Conservation (phyloP, 2,888 invertebrate species). For the Balanococcus diminutus region DNA sequence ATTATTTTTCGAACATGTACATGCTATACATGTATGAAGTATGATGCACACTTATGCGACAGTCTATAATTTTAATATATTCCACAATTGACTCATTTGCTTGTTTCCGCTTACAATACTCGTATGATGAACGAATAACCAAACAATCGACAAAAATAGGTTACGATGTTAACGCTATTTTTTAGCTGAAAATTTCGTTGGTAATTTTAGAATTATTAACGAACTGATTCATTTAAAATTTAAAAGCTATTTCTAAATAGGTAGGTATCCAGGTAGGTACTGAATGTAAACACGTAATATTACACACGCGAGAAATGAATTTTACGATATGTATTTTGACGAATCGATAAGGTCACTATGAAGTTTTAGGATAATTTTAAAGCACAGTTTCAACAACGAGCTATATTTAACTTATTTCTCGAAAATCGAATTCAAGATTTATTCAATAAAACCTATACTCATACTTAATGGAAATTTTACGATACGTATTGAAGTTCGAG, state of each 20-base stretch:
- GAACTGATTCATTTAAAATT: not conserved
- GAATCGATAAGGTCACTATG: not conserved
- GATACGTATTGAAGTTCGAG: not conserved
- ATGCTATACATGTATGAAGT: not conserved
- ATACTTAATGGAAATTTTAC: not conserved
- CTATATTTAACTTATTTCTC: not conserved
- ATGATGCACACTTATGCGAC: not conserved
- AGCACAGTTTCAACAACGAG: not conserved
- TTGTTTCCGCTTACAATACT: not conserved
- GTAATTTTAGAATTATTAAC: not conserved
- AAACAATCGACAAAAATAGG: not conserved
- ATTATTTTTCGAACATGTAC: not conserved
- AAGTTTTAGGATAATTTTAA: not conserved
- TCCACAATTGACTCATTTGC: conserved; percentile 25
- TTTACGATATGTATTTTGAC: not conserved
- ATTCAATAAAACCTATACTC: not conserved
- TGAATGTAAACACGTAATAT: not conserved
- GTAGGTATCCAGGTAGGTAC: too few relatives aligned
- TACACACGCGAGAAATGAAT: not conserved
- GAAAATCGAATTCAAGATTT: not conserved
- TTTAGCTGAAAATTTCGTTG: not conserved
- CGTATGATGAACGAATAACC: not conserved
- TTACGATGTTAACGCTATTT: not conserved
- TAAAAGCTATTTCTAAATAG: not conserved
- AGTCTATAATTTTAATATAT: not conserved